Percentiles rank a stretch among this genome's conserved stretches.
phyloP scores from a whole-genome alignment of 2,888 invertebrate species.

The Dorcus parallelipipedus region DNA sequence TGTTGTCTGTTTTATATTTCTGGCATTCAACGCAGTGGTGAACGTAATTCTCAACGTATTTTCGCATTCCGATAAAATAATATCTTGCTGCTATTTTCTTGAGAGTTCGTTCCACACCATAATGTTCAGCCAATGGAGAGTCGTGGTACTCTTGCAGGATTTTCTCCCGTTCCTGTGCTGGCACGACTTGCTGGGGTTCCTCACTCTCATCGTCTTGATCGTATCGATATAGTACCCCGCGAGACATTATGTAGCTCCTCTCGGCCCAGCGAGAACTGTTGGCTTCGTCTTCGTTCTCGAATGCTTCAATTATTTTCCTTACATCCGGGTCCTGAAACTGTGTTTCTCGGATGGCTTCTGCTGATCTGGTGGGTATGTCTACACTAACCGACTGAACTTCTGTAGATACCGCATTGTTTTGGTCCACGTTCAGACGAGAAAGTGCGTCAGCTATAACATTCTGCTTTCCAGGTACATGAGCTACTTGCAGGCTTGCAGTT shows the following conservation, averaged over 20 bases:
- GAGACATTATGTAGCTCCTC: background rate
- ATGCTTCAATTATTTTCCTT: conserved; percentile 17
- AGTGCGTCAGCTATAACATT: background rate
- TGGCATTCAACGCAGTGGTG: too few species aligned
- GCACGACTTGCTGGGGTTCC: conserved; percentile 25
- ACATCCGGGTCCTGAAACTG: conserved; percentile 23
- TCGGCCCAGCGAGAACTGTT: conserved; percentile 1
- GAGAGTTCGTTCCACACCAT: conserved; percentile 12
- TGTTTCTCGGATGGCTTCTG: conserved; percentile 6
- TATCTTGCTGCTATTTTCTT: conserved; percentile 2
- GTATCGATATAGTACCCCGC: too few species aligned
- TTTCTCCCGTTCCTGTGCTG: background rate
- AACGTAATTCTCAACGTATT: too few species aligned
- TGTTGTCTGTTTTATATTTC: too few species aligned
- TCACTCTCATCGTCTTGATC: conserved; percentile 19
- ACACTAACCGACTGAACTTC: background rate
- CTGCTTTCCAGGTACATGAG: background rate
- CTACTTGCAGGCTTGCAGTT: background rate
- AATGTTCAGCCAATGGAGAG: conserved; percentile 17
- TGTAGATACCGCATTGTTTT: background rate
- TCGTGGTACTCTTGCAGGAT: conserved; percentile 16
- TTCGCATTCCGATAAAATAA: too few species aligned
- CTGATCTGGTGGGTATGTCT: background rate
- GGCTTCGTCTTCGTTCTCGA: background rate
- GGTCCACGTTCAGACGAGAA: background rate